A percentile compares a stretch with the other conserved stretches of the same genome.
Evolutionary conservation across 2,888 invertebrate genomes (phyloP).

Genomic region (Thalpophila matura): DNA sequence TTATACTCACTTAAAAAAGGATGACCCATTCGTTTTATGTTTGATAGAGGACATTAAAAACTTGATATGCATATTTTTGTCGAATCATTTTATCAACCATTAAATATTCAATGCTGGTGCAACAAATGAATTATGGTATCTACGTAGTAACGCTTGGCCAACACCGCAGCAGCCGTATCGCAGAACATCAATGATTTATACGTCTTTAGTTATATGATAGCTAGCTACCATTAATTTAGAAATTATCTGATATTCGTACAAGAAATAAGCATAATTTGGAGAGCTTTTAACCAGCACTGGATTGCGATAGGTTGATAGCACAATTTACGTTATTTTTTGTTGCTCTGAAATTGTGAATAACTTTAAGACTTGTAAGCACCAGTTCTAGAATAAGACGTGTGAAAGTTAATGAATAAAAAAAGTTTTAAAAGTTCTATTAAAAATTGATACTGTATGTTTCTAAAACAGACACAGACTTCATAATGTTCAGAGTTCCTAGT

Average conservation of each 20-base stretch:
- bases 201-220: slow-evolving; percentile 28
- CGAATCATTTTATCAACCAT: background rate
- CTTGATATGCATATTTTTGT: background rate
- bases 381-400: no score
- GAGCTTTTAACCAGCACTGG: background rate
- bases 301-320: background rate
- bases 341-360: no score
- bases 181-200: slow-evolving; percentile 38
- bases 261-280: background rate
- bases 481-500: background rate
- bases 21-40: background rate
- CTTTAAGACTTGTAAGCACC: no score
- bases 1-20: background rate
- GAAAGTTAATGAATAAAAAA: no score
- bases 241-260: slow-evolving; percentile 13
- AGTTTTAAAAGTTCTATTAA: no score
- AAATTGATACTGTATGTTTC: no score
- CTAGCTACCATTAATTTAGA: slow-evolving; percentile 19
- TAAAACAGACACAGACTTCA: background rate
- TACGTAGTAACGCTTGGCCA: slow-evolving; percentile 15
- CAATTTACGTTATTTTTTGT: background rate
- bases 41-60: slow-evolving; percentile 1
- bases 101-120: slow-evolving; percentile 33
- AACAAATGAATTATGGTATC: slow-evolving; percentile 21
- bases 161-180: slow-evolving; percentile 34